phyloP scores from a whole-genome alignment of 2,113 vertebrate species.

The Sinosuthora webbiana region DNA sequence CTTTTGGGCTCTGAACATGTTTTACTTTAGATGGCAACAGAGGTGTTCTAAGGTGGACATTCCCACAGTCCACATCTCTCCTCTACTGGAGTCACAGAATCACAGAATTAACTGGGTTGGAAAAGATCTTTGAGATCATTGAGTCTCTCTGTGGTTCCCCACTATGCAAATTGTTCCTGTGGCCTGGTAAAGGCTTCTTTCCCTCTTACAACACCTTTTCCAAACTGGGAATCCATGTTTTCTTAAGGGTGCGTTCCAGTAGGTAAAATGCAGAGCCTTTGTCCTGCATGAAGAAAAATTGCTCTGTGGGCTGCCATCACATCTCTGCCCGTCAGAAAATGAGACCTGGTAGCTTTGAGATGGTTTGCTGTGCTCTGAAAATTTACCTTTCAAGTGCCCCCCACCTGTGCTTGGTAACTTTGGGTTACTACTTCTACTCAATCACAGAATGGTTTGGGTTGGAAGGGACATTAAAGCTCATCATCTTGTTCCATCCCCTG shows the following conservation, averaged over 20 bases:
- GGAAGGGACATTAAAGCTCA: background rate
- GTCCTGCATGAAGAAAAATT: background rate
- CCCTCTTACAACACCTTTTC: background rate
- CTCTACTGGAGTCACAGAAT: background rate
- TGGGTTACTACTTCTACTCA: background rate
- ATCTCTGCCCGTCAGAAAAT: background rate
- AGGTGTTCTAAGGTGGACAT: accelerated
- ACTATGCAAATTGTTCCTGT: background rate
- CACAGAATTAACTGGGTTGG: background rate
- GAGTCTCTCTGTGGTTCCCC: background rate
- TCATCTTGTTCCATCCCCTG: accelerated
- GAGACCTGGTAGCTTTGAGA: background rate
- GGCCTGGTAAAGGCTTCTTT: background rate
- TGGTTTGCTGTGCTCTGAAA: background rate
- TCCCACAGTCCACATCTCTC: background rate
- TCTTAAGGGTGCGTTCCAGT: background rate
- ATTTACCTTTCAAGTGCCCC: background rate
- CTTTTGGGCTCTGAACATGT: background rate
- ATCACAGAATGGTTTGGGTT: background rate
- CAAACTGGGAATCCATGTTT: background rate
- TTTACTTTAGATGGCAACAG: background rate
- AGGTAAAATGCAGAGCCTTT: background rate
- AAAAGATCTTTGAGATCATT: background rate
- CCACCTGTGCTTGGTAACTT: background rate
- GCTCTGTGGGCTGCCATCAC: background rate